Conservation (phyloP, 2,888 invertebrate species). For the Maniola hyperantus region DNA sequence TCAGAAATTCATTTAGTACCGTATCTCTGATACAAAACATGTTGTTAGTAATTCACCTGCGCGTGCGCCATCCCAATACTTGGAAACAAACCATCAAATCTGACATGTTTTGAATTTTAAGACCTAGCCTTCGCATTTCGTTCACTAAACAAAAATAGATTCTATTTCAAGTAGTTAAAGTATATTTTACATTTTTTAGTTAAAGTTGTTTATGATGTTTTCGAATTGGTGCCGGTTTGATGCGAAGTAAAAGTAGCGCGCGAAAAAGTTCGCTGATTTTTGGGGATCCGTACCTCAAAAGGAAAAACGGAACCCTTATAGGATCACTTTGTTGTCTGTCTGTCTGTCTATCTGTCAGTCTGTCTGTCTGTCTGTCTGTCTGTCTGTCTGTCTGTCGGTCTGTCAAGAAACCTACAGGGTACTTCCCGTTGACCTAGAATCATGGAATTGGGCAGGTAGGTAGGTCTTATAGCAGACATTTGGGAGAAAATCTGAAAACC, state of each 20-base stretch:
- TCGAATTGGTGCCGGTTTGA: background rate
- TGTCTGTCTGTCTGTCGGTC: too few species aligned
- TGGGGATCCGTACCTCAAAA: too few species aligned
- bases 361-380: too few species aligned
- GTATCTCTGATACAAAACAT: slow-evolving; percentile 17
- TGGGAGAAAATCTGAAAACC: too few species aligned
- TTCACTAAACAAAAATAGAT: background rate
- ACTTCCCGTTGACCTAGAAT: too few species aligned
- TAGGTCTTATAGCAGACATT: too few species aligned
- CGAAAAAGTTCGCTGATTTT: too few species aligned
- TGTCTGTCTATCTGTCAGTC: too few species aligned
- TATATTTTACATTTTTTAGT: background rate
- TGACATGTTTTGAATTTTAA: slow-evolving; percentile 58
- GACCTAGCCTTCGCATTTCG: background rate
- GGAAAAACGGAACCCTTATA: too few species aligned
- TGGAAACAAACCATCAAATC: slow-evolving; percentile 59
- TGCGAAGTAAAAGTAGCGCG: background rate
- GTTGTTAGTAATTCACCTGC: slow-evolving; percentile 49
- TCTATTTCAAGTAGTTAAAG: background rate
- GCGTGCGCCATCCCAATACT: slow-evolving; percentile 53
- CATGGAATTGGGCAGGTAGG: too few species aligned
- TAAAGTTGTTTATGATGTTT: background rate
- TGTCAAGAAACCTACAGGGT: too few species aligned
- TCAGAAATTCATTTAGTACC: slow-evolving; percentile 11
- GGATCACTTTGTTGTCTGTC: too few species aligned